Base-by-base conservation (phyloP, 2,797 vertebrate species). In the Pseudochromis fuscus region DNA sequence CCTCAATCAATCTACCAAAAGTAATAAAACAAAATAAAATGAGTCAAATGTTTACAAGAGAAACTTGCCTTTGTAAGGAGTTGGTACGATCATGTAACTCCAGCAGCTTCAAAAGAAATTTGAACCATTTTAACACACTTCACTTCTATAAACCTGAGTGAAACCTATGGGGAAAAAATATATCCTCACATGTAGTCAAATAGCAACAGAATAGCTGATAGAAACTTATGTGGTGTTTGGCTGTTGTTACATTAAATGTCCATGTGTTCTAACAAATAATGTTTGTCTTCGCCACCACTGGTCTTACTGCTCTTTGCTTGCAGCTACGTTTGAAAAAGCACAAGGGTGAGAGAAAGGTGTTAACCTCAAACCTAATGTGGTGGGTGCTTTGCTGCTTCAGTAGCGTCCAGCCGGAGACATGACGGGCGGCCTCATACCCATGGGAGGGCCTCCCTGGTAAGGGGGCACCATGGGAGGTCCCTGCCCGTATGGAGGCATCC, bases 121-220 rank as follows among this genome's bases (percentile, higher is more conserved):
- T 94, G 95, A 97, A 96, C 95, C 70, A 96, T 96, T 97, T 97
- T 92, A 97, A 96, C 97, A 98, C 95, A 98, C 95, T 96, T 97
- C 95, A 98, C 95, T 96, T 97, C 95, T 96, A 97, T 96, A 95
- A 97, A 98, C 97, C 96, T 98, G 97, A 98, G 97, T 96, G 96
- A 96, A 96, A 97, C 95, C 96, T 94, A 96, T 84, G 84, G 87
- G 90, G 73, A 93, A 93, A 95, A 94, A 95, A 88, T 85, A 96
- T 84, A 89, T 91, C 94, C 94, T 96, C 95, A 97, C 95, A 96
- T 88, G 94, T 88, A 95, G 96, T 96, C 94, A 97, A 95, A 81
- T 66, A 60, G 88, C 94, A 93, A 96, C 94, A 95, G 78, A 80
- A 83, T 72, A 85, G 73, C 74, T 71, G 61, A 89, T 82, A 83